Conservation (phyloP, 2,113 vertebrate genomes). For the Callorhinus ursinus region DNA sequence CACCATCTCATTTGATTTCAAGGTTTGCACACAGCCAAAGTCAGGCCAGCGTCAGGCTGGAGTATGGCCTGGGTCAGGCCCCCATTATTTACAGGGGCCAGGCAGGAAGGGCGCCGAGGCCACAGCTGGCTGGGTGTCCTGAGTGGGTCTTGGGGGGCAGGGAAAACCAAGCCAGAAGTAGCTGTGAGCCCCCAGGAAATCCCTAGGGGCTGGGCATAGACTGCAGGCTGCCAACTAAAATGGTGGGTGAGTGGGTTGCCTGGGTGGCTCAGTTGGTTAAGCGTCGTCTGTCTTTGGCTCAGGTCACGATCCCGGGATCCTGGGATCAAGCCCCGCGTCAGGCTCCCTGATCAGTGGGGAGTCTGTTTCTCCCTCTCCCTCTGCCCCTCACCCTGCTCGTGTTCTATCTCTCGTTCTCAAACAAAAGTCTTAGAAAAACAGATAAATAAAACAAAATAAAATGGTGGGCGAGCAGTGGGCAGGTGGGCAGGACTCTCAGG, state of each 20-base stretch:
- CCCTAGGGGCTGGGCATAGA: neutral
- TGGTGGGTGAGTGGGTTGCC: neutral
- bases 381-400: no score
- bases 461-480: neutral
- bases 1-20: constrained; percentile 91
- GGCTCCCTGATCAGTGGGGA: no score
- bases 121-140: neutral
- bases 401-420: neutral
- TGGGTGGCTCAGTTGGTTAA: neutral
- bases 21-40: constrained; percentile 83
- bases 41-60: neutral
- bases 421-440: neutral
- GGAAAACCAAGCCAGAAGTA: neutral
- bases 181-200: neutral
- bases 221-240: neutral
- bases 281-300: neutral
- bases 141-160: neutral
- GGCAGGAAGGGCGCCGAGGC: neutral
- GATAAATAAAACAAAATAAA: neutral
- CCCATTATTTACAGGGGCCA: neutral
- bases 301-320: neutral
- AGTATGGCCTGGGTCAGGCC: neutral
- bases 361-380: no score
- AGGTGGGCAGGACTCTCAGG: neutral
- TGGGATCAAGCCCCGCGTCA: no score